phyloP scores from a whole-genome alignment of 2,797 vertebrate species.

The Aphelocoma californica region DNA sequence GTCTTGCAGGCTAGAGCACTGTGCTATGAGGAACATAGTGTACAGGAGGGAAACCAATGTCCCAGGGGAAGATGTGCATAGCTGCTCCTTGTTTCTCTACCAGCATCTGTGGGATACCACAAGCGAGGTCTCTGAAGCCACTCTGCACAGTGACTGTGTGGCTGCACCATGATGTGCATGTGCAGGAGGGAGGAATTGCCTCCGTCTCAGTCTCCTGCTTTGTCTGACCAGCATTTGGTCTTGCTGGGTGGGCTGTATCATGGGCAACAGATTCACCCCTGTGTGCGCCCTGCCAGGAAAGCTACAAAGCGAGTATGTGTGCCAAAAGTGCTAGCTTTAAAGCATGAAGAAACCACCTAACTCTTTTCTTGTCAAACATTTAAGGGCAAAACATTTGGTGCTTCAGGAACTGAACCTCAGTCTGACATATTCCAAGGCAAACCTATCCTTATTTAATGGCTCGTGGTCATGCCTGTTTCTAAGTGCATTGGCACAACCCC shows the following conservation, averaged over 20 bases:
- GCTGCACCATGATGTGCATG: accelerated
- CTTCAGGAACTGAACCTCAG: background rate
- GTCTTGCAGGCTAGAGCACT: background rate
- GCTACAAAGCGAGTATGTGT: background rate
- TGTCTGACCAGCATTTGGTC: background rate
- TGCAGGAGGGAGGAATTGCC: background rate
- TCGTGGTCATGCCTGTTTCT: background rate
- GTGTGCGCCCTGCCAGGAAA: background rate
- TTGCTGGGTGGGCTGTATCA: background rate
- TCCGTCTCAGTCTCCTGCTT: background rate
- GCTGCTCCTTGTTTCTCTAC: background rate
- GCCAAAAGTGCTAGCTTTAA: background rate
- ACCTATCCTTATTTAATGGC: background rate
- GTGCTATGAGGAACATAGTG: background rate
- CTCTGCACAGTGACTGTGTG: background rate
- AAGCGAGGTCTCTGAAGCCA: background rate
- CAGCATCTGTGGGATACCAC: background rate
- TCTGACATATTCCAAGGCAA: background rate
- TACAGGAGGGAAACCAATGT: background rate
- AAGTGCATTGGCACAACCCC: background rate
- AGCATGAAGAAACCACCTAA: background rate
- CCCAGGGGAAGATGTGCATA: background rate
- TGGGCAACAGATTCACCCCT: background rate
- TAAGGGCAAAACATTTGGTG: background rate
- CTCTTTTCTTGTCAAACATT: background rate